A percentile compares a stretch with the other conserved stretches of the same genome.
phyloP scores from a whole-genome alignment of 2,888 invertebrate species.

The Marasmarcha lunaedactyla region DNA sequence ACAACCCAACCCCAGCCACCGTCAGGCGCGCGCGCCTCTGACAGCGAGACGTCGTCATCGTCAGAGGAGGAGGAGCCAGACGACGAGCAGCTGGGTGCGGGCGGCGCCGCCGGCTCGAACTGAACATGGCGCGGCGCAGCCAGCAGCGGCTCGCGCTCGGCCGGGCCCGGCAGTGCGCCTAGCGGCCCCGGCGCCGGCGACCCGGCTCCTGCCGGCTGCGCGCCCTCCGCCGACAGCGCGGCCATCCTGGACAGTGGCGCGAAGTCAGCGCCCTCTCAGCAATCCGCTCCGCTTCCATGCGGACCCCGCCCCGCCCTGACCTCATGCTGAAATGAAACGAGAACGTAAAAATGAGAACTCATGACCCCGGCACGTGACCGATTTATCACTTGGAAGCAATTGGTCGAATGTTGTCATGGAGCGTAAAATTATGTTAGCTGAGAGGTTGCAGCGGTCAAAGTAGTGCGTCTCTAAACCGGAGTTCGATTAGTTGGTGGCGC shows the following conservation, averaged over 20 bases:
- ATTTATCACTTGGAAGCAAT: too few species aligned
- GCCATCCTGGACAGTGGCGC: conserved; percentile 8
- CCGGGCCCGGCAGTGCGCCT: conserved; percentile 45
- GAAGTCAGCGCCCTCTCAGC: conserved; percentile 24
- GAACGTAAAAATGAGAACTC: neutral
- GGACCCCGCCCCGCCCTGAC: conserved; percentile 59
- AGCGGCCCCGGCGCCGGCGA: conserved; percentile 49
- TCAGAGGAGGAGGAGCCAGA: conserved; percentile 71
- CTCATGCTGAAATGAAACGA: conserved; percentile 49
- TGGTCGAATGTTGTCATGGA: too few species aligned
- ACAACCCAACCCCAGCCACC: conserved; percentile 96
- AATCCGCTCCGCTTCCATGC: conserved; percentile 62
- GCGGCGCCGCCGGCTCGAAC: conserved; percentile 65
- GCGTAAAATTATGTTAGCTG: too few species aligned
- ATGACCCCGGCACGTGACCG: conserved; percentile 13
- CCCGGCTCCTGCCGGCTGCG: conserved; percentile 40
- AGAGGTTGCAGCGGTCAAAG: too few species aligned
- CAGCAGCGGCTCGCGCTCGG: conserved; percentile 54
- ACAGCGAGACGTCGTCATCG: conserved; percentile 72
- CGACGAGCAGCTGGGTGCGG: conserved; percentile 48
- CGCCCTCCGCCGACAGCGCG: conserved; percentile 53
- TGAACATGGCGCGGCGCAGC: conserved; percentile 59
- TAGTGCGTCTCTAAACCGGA: too few species aligned
- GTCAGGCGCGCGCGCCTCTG: conserved; percentile 82
- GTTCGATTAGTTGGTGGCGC: conserved; percentile 18